Evolutionary conservation across 2,113 vertebrate genomes (phyloP).

Genomic region (Aldabrachelys gigantea): DNA sequence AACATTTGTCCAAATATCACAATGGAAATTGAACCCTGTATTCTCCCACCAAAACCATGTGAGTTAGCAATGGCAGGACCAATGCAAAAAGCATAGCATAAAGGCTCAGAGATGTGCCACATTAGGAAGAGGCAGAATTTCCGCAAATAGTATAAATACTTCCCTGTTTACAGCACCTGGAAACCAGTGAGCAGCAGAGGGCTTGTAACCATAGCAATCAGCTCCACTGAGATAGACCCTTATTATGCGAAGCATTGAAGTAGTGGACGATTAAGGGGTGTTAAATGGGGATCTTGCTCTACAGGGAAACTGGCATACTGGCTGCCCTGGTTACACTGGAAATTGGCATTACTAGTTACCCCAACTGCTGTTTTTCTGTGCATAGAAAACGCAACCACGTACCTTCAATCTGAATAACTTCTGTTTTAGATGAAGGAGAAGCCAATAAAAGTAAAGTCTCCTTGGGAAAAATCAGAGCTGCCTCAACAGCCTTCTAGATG

Average conservation of each 20-base stretch:
- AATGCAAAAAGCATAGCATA: neutral
- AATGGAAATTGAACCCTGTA: neutral
- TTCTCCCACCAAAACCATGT: neutral
- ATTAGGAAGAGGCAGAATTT: neutral
- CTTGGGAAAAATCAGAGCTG: neutral
- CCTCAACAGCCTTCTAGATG: fast-evolving
- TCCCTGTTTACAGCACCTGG: neutral
- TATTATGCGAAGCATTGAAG: neutral
- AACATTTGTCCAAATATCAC: neutral
- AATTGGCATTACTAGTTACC: neutral
- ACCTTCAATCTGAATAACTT: neutral
- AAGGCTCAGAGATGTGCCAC: neutral
- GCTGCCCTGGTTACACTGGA: neutral
- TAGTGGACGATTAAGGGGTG: neutral
- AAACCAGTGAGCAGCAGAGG: neutral
- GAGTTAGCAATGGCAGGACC: neutral
- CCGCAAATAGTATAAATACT: neutral
- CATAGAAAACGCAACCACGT: neutral
- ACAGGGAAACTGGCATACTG: neutral
- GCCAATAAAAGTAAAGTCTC: neutral
- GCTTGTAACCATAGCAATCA: neutral
- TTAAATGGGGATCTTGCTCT: neutral
- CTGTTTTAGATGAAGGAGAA: neutral
- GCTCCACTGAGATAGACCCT: fast-evolving
- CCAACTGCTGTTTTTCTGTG: neutral